Evolutionary conservation across 1,140 invertebrate genomes (phyloP).

Genomic region (Sogatella furcifera): DNA sequence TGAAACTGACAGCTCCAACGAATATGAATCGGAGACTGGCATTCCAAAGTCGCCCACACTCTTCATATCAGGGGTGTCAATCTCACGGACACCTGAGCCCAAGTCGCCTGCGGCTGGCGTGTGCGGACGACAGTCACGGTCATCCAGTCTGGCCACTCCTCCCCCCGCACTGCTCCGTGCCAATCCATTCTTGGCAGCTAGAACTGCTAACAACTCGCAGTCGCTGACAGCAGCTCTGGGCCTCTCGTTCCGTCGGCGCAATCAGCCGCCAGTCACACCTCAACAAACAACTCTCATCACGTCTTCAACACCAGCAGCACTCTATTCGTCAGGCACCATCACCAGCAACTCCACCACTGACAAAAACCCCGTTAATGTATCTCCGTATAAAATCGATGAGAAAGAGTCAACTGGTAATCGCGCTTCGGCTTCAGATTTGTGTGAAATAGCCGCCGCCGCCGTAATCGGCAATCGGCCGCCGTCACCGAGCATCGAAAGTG

Average conservation of each 20-base stretch:
- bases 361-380: no score
- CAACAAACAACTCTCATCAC: no score
- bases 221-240: constrained; percentile 3
- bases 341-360: no score
- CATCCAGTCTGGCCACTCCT: constrained; percentile 37
- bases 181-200: constrained; percentile 12
- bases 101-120: constrained; percentile 33
- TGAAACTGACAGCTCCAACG: constrained; percentile 42
- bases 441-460: no score
- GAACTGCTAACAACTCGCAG: constrained; percentile 1
- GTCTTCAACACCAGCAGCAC: no score
- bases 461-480: no score
- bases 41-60: constrained; percentile 46
- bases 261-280: no score
- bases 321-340: no score
- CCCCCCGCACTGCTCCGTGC: constrained; percentile 23
- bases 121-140: constrained; percentile 34
- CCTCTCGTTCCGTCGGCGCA: constrained; percentile 1
- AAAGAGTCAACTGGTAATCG: no score
- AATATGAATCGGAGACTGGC: constrained; percentile 45
- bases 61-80: constrained; percentile 48
- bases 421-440: no score
- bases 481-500: constrained; percentile 24
- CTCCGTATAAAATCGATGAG: no score
- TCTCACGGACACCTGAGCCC: constrained; percentile 42